Conservation (phyloP, 2,797 vertebrate species). For the Smutsia temminckii region DNA sequence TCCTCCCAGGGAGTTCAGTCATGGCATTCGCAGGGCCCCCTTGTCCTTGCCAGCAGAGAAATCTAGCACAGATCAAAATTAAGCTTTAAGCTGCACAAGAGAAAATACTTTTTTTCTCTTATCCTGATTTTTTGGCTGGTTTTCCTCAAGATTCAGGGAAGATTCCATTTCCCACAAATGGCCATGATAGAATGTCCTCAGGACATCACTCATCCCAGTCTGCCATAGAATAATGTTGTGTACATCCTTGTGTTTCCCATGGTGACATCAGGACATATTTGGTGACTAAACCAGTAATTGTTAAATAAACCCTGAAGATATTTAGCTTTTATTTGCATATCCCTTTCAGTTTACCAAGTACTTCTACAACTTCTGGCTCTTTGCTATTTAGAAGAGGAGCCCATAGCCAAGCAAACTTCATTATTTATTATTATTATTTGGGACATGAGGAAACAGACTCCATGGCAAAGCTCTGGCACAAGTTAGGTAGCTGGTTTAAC, state of each 20-base stretch:
- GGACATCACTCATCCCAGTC: neutral
- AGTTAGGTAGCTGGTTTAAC: neutral
- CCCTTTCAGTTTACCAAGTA: neutral
- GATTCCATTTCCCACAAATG: neutral
- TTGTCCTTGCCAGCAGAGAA: neutral
- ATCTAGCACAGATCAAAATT: neutral
- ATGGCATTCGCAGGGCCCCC: accelerated
- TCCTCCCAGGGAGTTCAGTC: neutral
- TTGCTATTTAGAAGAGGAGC: neutral
- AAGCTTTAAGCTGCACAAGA: neutral
- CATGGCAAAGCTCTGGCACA: neutral
- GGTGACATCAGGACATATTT: neutral
- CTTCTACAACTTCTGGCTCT: neutral
- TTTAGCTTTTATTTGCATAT: neutral
- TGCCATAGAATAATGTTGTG: neutral
- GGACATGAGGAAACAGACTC: neutral
- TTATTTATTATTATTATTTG: neutral
- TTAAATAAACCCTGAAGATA: neutral
- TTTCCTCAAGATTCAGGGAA: neutral
- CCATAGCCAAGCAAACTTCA: neutral
- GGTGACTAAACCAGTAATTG: neutral
- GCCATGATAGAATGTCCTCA: neutral
- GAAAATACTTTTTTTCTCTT: neutral
- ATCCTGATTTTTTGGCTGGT: neutral
- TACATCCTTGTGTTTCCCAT: neutral